Conservation (phyloP, 2,113 vertebrate genomes). For the Arizona elegans region DNA sequence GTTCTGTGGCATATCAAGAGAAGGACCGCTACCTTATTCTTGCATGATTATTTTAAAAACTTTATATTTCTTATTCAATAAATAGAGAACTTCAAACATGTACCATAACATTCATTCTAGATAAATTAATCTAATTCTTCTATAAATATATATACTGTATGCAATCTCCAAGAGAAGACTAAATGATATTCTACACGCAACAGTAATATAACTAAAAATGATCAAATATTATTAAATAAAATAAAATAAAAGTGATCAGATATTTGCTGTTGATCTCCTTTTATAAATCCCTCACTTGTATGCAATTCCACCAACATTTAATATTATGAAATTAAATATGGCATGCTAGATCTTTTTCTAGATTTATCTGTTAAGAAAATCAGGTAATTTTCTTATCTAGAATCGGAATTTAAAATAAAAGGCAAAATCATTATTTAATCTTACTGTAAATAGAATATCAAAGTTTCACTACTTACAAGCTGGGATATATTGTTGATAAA, state of each 20-base stretch:
- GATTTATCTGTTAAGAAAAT: neutral
- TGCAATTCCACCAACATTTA: neutral
- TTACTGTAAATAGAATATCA: neutral
- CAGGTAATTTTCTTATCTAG: neutral
- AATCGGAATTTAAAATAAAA: neutral
- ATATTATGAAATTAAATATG: neutral
- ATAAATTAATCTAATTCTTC: neutral
- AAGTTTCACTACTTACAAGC: conserved; percentile 76
- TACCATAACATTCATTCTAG: neutral
- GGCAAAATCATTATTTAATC: neutral
- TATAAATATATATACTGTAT: neutral
- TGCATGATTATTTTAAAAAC: neutral
- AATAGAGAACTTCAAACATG: neutral
- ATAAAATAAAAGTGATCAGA: neutral
- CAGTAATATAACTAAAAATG: neutral
- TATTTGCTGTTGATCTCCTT: neutral
- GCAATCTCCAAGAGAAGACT: neutral
- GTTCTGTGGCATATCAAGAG: neutral
- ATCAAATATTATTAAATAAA: neutral
- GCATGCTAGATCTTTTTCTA: neutral
- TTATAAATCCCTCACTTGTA: neutral
- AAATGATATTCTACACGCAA: neutral
- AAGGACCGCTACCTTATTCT: neutral
- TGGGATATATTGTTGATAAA: conserved; percentile 98
- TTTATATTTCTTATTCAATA: neutral